Conservation (phyloP, 2,888 invertebrate genomes). For the Watsonalla binaria region DNA sequence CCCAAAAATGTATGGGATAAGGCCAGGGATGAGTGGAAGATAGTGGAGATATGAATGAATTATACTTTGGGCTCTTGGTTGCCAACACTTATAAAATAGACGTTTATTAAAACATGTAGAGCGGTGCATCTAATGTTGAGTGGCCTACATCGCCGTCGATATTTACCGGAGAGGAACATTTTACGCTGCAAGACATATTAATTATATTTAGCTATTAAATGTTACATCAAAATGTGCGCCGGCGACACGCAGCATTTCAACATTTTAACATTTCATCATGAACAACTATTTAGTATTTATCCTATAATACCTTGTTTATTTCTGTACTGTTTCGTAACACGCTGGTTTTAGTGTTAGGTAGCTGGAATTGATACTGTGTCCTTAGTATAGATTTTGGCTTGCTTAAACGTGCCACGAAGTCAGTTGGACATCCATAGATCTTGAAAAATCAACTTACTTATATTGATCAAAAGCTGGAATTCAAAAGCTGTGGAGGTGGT, state of each 20-base stretch:
- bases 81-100: no score
- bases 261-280: conserved; percentile 50
- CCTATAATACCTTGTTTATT: conserved; percentile 55
- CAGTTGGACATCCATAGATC: no score
- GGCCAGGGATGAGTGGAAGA: no score
- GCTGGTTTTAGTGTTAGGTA: conserved; percentile 18
- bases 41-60: no score
- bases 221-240: conserved; percentile 61
- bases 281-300: conserved; percentile 46
- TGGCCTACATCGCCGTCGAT: conserved; percentile 35
- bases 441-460: no score
- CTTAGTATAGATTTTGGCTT: conserved; percentile 2
- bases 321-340: conserved; percentile 41
- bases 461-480: no score
- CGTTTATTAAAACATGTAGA: no score
- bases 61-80: no score
- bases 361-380: conserved; percentile 17
- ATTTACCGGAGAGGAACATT: conserved; percentile 47
- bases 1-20: no score
- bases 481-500: no score
- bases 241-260: conserved; percentile 62
- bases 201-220: conserved; percentile 74
- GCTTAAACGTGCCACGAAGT: conserved; percentile 5
- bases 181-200: conserved; percentile 50
- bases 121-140: conserved; percentile 11